These are phyloP conservation scores for Diachasmimorpha longicaudata DNA, from an alignment of 1,140 invertebrate genomes.

Conservation along the genomic window DNA sequence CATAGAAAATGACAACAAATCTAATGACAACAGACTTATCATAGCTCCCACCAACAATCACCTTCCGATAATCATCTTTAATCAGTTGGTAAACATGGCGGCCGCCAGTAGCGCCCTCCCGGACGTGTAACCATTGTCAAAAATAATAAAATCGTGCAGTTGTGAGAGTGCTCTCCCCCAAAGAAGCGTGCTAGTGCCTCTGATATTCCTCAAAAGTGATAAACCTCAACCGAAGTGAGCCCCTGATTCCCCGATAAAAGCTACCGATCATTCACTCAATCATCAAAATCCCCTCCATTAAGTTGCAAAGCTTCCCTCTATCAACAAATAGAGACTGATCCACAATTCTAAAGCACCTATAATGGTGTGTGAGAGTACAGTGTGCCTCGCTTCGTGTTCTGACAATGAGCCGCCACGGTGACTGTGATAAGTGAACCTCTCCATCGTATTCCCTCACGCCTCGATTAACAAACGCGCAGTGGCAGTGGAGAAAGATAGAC, in stretches of 20 bases:
- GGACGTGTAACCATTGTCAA: background rate
- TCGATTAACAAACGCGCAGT: conserved; percentile 37
- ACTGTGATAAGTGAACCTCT: conserved; percentile 54
- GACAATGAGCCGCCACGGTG: conserved; percentile 55
- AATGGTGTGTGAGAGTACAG: conserved; percentile 30
- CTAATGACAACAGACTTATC: too few relatives aligned
- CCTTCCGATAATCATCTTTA: too few relatives aligned
- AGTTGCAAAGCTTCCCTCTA: too few relatives aligned
- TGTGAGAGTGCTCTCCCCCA: background rate
- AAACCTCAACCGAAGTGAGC: background rate
- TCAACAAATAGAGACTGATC: background rate
- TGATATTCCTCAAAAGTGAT: background rate
- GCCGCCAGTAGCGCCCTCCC: background rate
- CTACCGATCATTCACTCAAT: background rate
- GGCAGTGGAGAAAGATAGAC: conserved; percentile 51
- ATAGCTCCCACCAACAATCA: too few relatives aligned
- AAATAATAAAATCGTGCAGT: background rate
- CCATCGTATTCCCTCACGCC: conserved; percentile 32
- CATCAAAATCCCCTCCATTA: background rate
- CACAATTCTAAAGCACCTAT: background rate
- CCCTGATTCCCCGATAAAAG: background rate
- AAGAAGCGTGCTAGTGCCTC: background rate
- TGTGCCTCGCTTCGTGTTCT: conserved; percentile 40
- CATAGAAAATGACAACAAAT: too few relatives aligned
- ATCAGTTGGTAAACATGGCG: background rate